Evolutionary conservation across 2,113 vertebrate species (phyloP).

Genomic region (Boulengeromyrus knoepffleri): DNA sequence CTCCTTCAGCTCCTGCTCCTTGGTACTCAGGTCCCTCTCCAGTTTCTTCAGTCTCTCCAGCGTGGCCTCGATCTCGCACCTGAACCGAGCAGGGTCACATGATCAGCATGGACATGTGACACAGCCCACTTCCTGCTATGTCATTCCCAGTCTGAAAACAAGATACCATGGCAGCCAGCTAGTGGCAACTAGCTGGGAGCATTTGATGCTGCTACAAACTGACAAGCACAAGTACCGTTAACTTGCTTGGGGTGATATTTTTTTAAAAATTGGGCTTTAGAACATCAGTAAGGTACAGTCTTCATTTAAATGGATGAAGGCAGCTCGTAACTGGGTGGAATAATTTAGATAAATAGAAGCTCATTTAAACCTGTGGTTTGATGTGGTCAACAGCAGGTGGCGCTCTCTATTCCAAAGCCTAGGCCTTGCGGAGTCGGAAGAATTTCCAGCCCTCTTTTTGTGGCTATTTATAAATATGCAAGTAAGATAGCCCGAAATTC

Average conservation of each 20-base stretch:
- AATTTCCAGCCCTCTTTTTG: slow-evolving; percentile 40
- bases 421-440: slow-evolving; percentile 55
- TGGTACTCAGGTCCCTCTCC: slow-evolving; percentile 94
- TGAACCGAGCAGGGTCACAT: slow-evolving; percentile 43
- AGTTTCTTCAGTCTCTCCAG: slow-evolving; percentile 94
- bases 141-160: not conserved
- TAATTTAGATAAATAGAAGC: not conserved
- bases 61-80: slow-evolving; percentile 95
- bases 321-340: not conserved
- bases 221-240: not conserved
- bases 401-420: slow-evolving; percentile 43
- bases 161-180: not conserved
- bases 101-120: not conserved
- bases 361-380: not conserved
- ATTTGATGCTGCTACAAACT: not conserved
- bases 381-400: slow-evolving; percentile 57
- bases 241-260: not conserved
- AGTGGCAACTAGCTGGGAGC: not conserved
- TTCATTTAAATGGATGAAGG: not conserved
- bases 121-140: not conserved
- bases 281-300: not conserved
- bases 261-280: not conserved
- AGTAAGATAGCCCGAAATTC: slow-evolving; percentile 55
- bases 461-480: slow-evolving; percentile 70
- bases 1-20: slow-evolving; percentile 94